These are phyloP conservation scores for Heteromyza rotundicornis DNA, from an alignment of 2,888 invertebrate genomes.

Conservation along the genomic window DNA sequence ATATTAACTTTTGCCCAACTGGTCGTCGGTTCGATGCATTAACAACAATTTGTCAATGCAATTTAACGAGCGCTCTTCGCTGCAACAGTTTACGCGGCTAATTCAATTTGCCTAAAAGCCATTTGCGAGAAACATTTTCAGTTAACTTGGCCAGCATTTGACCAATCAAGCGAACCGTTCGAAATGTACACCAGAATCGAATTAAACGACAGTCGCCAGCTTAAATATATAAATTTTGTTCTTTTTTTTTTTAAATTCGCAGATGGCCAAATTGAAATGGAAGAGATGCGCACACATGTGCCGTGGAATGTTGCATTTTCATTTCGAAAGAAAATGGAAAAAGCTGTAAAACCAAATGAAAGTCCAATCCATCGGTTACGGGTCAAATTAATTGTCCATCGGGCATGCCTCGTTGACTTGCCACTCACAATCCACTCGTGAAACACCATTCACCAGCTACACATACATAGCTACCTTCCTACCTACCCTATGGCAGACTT, in stretches of 20 bases:
- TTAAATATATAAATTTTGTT: too few species aligned
- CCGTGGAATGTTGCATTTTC: too few species aligned
- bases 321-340: neutral
- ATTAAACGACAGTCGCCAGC: neutral
- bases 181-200: slow-evolving; percentile 10
- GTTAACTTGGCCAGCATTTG: neutral
- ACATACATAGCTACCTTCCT: neutral
- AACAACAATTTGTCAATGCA: slow-evolving; percentile 11
- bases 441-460: neutral
- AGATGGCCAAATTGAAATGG: too few species aligned
- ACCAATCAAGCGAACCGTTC: neutral
- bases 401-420: slow-evolving; percentile 20
- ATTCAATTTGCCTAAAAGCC: slow-evolving; percentile 17
- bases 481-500: neutral
- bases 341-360: neutral
- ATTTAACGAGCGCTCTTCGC: slow-evolving; percentile 6
- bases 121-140: slow-evolving; percentile 3
- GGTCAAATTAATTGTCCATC: slow-evolving; percentile 26
- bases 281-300: too few species aligned
- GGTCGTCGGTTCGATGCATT: neutral
- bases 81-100: slow-evolving; percentile 2
- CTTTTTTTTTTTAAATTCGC: too few species aligned
- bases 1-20: too few species aligned
- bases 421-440: neutral
- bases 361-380: slow-evolving; percentile 10